phyloP scores from a whole-genome alignment of 2,113 vertebrate species.

The Malaclemys terrapin region DNA sequence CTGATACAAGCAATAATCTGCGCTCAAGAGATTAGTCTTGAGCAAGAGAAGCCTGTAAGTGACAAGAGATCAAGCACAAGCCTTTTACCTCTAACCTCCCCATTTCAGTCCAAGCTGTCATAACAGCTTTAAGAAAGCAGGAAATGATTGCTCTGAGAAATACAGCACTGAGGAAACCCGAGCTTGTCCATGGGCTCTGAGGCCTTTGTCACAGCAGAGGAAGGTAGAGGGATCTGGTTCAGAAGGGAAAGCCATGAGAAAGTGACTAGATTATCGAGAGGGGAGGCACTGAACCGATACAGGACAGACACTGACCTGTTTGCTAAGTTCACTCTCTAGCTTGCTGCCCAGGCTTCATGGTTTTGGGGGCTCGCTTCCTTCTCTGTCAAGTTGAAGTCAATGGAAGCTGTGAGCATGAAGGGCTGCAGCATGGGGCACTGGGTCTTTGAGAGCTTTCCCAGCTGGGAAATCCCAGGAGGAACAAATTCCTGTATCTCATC shows the following conservation, averaged over 20 bases:
- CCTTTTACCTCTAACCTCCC: slow-evolving; percentile 40
- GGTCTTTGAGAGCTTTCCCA: slow-evolving; percentile 41
- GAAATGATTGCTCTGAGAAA: slow-evolving; percentile 26
- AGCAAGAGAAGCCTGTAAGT: slow-evolving; percentile 55
- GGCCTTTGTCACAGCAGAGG: neutral
- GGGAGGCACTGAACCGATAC: neutral
- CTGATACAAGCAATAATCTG: slow-evolving; percentile 66
- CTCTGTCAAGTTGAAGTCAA: slow-evolving; percentile 52
- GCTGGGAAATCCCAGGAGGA: slow-evolving; percentile 5
- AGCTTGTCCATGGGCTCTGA: neutral
- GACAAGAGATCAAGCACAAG: slow-evolving; percentile 49
- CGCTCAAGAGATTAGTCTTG: slow-evolving; percentile 62
- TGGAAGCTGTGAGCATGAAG: slow-evolving; percentile 26
- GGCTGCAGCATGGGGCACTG: neutral
- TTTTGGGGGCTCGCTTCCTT: slow-evolving; percentile 9
- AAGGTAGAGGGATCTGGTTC: neutral
- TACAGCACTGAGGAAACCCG: neutral
- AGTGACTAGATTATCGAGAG: neutral
- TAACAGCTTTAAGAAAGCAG: slow-evolving; percentile 11
- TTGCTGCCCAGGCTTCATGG: neutral
- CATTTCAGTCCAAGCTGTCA: neutral
- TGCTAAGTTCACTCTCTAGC: neutral
- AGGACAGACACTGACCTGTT: slow-evolving; percentile 14
- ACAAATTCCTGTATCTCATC: slow-evolving; percentile 18
- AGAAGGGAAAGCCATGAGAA: neutral